A percentile compares a stretch with the other conserved stretches of the same genome.
phyloP scores from a whole-genome alignment of 2,113 vertebrate genomes.

The Corythaeola cristata region DNA sequence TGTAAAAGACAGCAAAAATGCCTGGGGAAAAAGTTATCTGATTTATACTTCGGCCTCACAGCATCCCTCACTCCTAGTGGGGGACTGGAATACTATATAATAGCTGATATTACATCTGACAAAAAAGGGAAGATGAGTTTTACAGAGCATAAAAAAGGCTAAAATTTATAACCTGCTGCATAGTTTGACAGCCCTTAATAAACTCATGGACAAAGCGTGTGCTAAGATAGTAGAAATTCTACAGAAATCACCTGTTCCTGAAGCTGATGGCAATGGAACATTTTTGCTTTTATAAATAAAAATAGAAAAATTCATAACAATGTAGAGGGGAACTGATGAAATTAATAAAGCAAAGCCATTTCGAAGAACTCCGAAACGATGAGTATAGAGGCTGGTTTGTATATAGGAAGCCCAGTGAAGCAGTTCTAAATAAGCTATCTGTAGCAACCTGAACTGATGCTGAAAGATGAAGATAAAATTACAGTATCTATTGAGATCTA shows the following conservation, averaged over 20 bases:
- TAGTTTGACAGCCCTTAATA: neutral
- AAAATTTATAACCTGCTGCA: neutral
- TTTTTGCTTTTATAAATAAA: neutral
- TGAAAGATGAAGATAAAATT: neutral
- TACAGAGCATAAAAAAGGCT: neutral
- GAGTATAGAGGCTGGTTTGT: neutral
- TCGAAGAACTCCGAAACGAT: neutral
- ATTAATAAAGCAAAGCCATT: neutral
- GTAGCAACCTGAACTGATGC: neutral
- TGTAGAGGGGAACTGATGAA: neutral
- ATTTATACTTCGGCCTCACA: neutral
- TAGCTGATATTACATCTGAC: neutral
- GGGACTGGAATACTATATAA: neutral
- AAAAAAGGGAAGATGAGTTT: neutral
- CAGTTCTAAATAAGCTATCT: neutral
- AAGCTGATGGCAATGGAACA: neutral
- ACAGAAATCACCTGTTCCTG: neutral
- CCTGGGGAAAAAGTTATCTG: neutral
- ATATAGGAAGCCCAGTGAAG: neutral
- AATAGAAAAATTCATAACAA: neutral
- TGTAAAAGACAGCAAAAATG: neutral
- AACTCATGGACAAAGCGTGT: neutral
- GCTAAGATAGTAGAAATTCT: neutral
- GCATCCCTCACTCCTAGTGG: neutral
- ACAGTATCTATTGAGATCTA: neutral